Base-by-base conservation (phyloP, 2,113 vertebrate species). In the Rafetus swinhoei region DNA sequence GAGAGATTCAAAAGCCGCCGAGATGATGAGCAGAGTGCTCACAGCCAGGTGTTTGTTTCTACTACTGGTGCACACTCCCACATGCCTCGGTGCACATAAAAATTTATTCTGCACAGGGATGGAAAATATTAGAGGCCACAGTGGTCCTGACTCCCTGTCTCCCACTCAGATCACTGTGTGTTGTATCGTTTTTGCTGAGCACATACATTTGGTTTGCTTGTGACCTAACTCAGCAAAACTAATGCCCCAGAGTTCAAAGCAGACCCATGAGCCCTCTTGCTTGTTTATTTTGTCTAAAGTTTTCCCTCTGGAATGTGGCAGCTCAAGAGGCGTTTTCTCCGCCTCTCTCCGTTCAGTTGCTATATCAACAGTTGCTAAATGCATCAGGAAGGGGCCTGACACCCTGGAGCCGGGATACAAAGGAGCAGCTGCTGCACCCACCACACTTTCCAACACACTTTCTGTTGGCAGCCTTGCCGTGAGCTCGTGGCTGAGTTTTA, bases 371-470 rank as follows among this genome's bases (percentile, higher is more conserved):
- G 45, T 77, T 86, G 76, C 95, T 53, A 95, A 88, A 1, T 52
- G 59, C n/a, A 16, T 82, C 91, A 81, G 74, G 45, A 24, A 24
- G 12, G 39, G 80, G n/a, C 62, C 54, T 80, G 89, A 93, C 29
- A 57, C 22, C 59, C 93, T 90, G 87, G 83, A 92, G 82, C 93
- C 85, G 90, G 50, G 81, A 35, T 27, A 81, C 65, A 72, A 19
- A 72, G n/a, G 19, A 72, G 7, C 65, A 91, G 50, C 54, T 65
- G 88, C 53, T 85, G 59, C 53, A 85, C 25, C 29, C 80, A 24
- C 52, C 57, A 54, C 15, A 6, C 15, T 29, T 89, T 77, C 81
- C 16, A 13, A 25, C 53, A 60, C 53, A 52, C 21, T 80, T 29
- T 80, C 7, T 29, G 4, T 52, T 50, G 50, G 62, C 74, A 35